Evolutionary conservation across 2,888 invertebrate species (phyloP).

Genomic region (Callosobruchus maculatus): DNA sequence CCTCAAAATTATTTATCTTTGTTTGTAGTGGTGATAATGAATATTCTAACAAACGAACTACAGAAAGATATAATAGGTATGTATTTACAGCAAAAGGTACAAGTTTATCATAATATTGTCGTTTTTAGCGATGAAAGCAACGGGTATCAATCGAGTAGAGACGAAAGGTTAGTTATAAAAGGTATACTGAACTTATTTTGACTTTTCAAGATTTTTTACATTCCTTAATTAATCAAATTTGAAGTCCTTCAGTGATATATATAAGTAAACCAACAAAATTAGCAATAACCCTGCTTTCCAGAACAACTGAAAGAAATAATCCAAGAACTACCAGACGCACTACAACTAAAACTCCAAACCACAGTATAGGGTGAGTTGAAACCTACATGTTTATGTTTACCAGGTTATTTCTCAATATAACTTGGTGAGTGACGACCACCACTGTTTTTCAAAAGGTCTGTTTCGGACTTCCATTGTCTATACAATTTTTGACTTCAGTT

Average conservation of each 20-base stretch:
- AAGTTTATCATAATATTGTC: background rate
- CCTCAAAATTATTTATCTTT: background rate
- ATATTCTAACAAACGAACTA: background rate
- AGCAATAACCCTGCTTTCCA: too few species aligned
- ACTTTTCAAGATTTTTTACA: too few species aligned
- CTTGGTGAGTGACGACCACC: too few species aligned
- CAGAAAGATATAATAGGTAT: background rate
- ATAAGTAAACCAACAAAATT: too few species aligned
- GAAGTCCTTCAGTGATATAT: too few species aligned
- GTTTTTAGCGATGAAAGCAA: background rate
- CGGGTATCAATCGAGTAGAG: background rate
- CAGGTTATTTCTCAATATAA: background rate
- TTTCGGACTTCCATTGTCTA: too few species aligned
- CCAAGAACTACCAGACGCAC: background rate
- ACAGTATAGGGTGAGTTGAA: background rate
- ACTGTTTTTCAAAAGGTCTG: too few species aligned
- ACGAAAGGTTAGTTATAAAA: background rate
- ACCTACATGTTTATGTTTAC: background rate
- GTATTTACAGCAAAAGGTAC: background rate
- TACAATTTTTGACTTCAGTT: too few species aligned
- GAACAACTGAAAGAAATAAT: background rate
- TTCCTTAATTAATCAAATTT: too few species aligned
- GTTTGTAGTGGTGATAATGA: background rate
- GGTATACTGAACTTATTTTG: too few species aligned
- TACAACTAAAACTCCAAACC: background rate